Evolutionary conservation across 2,113 vertebrate species (phyloP), one percentile per base, ranked within the genome.

Genomic region (Oreochromis spilurus): DNA sequence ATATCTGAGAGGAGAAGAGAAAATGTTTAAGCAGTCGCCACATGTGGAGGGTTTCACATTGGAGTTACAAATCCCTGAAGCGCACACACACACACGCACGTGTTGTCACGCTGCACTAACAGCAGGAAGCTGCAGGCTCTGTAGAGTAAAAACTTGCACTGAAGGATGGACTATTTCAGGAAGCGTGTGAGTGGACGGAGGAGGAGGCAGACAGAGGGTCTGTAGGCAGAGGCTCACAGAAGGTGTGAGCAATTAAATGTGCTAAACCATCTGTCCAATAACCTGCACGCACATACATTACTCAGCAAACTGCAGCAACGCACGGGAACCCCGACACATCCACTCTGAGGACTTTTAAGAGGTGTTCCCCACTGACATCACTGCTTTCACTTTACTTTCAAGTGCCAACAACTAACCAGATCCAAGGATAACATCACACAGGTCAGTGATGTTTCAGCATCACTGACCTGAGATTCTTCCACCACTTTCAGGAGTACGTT

Each of bases 201-300:
- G 70, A 45, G 87, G 77, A 87, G 43, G 87, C 45, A 87, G 11
- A 77, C 24, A 85, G 80, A 83, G 70, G 90, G 88, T 87, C 81
- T 87, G 90, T 87, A 92, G 91, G 90, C 91, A 94, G 77, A 85
- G 79, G 81, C 83, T 96, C 97, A 96, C 97, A 97, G 97, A 98
- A 98, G 98, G 97, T 97, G 97, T 96, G 96, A 97, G 97, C 97
- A 97, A 96, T 98, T 97, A 98, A 97, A 97, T 95, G 97, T 95
- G 95, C 96, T 94, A 96, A 96, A 95, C 97, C 98, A 98, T 98
- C 98, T 98, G 97, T 95, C 96, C 97, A 97, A 97, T 97, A 97
- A 97, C 97, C 97, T 97, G 96, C 95, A 94, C 96, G 97, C 96
- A 81, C 96, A 95, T 96, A 96, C 96, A 97, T 98, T 97, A 98